phyloP scores from a whole-genome alignment of 2,888 invertebrate genomes.

The Calliopum simillimum region DNA sequence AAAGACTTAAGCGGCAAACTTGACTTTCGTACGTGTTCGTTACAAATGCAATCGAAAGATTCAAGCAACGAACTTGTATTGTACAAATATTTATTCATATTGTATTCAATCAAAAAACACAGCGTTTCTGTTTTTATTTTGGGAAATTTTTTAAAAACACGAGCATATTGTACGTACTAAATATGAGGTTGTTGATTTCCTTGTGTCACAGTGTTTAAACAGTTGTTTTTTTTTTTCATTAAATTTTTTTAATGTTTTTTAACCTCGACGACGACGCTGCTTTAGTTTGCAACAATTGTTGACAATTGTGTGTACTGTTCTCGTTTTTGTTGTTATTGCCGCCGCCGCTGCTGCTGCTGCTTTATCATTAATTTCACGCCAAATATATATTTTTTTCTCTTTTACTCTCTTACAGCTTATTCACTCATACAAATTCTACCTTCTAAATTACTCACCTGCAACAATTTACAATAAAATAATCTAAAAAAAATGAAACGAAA shows the following conservation, averaged over 20 bases:
- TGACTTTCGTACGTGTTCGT: background rate
- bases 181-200: too few species aligned
- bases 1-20: conserved; percentile 20
- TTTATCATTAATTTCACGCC: conserved; percentile 24
- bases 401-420: conserved; percentile 52
- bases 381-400: conserved; percentile 32
- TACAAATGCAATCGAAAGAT: too few species aligned
- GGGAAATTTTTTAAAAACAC: too few species aligned
- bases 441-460: conserved; percentile 34
- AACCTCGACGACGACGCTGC: background rate
- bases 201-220: conserved; percentile 11
- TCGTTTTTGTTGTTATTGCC: conserved; percentile 20
- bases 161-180: too few species aligned
- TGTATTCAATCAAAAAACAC: background rate
- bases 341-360: background rate
- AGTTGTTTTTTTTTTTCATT: conserved; percentile 11
- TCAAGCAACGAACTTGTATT: too few species aligned
- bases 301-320: background rate
- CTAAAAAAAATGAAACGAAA: conserved; percentile 42
- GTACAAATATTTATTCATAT: too few species aligned
- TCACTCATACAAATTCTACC: conserved; percentile 29
- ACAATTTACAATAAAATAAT: conserved; percentile 41
- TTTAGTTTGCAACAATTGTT: background rate
- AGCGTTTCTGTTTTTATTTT: too few species aligned
- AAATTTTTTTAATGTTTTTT: background rate